Conservation (phyloP, 64 coral and sea anemone genomes). For the Montipora sp. region DNA sequence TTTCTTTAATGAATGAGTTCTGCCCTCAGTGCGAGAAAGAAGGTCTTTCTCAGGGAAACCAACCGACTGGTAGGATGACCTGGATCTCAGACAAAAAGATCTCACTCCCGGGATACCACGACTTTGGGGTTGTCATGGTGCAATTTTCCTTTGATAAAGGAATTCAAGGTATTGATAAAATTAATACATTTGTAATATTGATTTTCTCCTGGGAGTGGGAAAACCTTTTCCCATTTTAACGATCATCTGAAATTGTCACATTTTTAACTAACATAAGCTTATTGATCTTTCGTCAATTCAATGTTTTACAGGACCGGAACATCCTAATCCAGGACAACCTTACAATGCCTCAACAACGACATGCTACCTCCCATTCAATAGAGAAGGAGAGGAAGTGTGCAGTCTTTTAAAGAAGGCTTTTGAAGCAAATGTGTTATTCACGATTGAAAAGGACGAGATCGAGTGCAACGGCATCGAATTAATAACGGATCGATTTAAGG, state of each 20-base stretch:
- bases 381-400: neutral
- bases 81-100: neutral
- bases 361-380: neutral
- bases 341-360: neutral
- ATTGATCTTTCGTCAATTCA: neutral
- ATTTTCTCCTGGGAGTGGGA: no score
- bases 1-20: neutral
- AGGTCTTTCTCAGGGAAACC: neutral
- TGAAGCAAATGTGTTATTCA: neutral
- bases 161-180: conserved; percentile 9
- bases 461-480: conserved; percentile 25
- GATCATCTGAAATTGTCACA: no score
- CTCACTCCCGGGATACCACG: conserved; percentile 9
- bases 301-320: conserved; percentile 2
- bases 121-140: neutral
- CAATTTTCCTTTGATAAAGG: neutral
- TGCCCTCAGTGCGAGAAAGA: neutral
- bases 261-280: no score
- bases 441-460: conserved; percentile 3
- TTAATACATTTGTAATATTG: no score
- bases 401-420: neutral
- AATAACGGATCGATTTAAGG: neutral
- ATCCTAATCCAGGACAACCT: conserved; percentile 22
- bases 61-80: neutral
- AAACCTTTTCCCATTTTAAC: no score